Base-by-base conservation (phyloP, 2,797 vertebrate genomes). In the Takifugu rubripes region DNA sequence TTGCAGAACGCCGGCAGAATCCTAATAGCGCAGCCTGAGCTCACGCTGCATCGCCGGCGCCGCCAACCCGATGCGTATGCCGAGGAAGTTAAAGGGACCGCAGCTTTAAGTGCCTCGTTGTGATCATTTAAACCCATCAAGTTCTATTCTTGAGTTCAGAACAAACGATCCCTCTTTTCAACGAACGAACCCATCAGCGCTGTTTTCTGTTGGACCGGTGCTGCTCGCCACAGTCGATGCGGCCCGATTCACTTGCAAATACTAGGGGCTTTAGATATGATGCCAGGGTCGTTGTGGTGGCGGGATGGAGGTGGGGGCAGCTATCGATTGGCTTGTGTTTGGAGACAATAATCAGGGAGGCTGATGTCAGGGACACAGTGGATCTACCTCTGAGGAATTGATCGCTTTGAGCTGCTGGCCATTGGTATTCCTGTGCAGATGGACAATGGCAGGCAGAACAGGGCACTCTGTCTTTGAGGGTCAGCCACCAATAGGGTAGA, bases 301-400 rank as follows among this genome's bases (percentile, higher is more conserved):
- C 60, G 67, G 56, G 57, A 51, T 1, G 15, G 29, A 64, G 65
- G 68, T 60, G 75, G 70, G 61, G 71, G 55, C 64, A 54, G 68
- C 57, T 79, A 87, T 87, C 14, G 85, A 87, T 78, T 25, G 56
- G 49, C 59, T 75, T 60, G 74, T 58, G 27, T 81, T 78, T 49
- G 63, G 81, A 82, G 78, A 85, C 77, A 76, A 83, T 83, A 85
- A 84, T 84, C 83, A 81, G 76, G 58, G 73, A 71, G 75, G 73
- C 69, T 75, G 79, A 71, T 85, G 79, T 85, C 74, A 72, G 62
- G 60, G 74, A 70, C 70, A 84, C 68, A 76, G 73, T 79, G 72
- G 75, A 79, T 86, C 84, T 78, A 77, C 61, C 78, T 76, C 47
- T 2, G 61, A 77, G 66, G 72, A 77, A 87, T 88, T 75, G 81